A percentile compares a stretch with the other conserved stretches of the same genome.
Conservation (phyloP, 2,888 invertebrate genomes). For the Xylota segnis region DNA sequence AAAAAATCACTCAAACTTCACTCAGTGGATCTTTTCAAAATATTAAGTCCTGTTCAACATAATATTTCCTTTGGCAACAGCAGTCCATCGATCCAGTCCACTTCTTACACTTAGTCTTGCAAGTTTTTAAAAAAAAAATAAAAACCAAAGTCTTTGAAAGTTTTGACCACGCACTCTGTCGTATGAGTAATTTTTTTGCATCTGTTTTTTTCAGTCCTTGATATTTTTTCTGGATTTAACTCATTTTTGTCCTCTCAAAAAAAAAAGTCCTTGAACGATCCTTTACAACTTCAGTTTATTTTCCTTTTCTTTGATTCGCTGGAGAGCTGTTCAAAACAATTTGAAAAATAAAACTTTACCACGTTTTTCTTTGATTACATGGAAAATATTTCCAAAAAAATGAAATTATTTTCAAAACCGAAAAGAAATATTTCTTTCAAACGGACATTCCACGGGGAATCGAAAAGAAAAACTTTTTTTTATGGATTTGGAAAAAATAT, state of each 20-base stretch:
- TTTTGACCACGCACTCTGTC: slow-evolving; percentile 16
- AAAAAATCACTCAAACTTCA: too few species aligned
- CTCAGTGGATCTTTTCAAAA: too few species aligned
- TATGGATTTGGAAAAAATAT: too few species aligned
- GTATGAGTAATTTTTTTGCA: slow-evolving; percentile 57
- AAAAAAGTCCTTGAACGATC: slow-evolving; percentile 24
- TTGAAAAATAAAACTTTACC: neutral
- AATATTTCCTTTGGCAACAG: too few species aligned
- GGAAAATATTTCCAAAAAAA: neutral
- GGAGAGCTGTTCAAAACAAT: slow-evolving; percentile 4
- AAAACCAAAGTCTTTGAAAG: neutral
- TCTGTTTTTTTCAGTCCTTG: slow-evolving; percentile 35
- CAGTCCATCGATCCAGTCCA: neutral
- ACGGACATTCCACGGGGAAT: slow-evolving; percentile 29
- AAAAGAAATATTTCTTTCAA: slow-evolving; percentile 23
- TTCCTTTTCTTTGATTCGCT: neutral
- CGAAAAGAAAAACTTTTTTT: slow-evolving; percentile 32
- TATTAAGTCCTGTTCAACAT: too few species aligned
- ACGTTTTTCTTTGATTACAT: neutral
- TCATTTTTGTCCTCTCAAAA: neutral
- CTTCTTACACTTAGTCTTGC: neutral
- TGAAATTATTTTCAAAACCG: slow-evolving; percentile 12
- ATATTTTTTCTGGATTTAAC: neutral
- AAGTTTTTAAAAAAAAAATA: neutral
- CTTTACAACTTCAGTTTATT: slow-evolving; percentile 30